phyloP scores from a whole-genome alignment of 2,888 invertebrate genomes.

The Enoplolaimus lenunculus region DNA sequence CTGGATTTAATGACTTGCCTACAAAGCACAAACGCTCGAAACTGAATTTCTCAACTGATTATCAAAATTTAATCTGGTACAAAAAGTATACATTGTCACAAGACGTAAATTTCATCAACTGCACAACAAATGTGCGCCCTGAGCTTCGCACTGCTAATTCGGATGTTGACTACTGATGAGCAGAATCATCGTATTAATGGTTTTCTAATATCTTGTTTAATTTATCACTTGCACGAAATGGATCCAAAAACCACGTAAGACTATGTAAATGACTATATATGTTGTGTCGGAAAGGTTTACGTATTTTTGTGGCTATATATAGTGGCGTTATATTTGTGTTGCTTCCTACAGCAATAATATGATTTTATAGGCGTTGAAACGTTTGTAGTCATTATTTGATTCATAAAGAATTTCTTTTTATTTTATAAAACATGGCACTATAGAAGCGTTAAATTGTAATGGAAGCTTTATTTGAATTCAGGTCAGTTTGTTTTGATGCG shows the following conservation, averaged over 20 bases:
- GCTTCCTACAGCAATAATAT: too few relatives aligned
- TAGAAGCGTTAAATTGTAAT: too few relatives aligned
- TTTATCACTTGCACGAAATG: constrained; percentile 52
- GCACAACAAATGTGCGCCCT: constrained; percentile 50
- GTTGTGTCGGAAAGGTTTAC: too few relatives aligned
- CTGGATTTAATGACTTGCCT: constrained; percentile 10
- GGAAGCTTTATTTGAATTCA: too few relatives aligned
- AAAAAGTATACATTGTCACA: constrained; percentile 49
- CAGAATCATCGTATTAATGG: constrained; percentile 28
- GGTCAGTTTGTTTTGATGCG: constrained; percentile 25
- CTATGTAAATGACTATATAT: too few relatives aligned
- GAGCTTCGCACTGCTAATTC: constrained; percentile 42
- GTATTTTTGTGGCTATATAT: too few relatives aligned
- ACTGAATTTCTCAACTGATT: constrained; percentile 29
- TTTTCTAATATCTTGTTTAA: constrained; percentile 52
- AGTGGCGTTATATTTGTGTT: too few relatives aligned
- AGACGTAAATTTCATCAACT: constrained; percentile 51
- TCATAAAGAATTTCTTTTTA: too few relatives aligned
- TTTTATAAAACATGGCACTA: too few relatives aligned
- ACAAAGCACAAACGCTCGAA: constrained; percentile 26
- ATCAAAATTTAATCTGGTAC: constrained; percentile 37
- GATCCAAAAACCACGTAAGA: constrained; percentile 46
- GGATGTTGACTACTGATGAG: neutral
- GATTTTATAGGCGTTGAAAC: too few relatives aligned
- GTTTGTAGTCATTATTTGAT: too few relatives aligned